These are phyloP conservation scores for Synanceia verrucosa DNA, from an alignment of 2,797 vertebrate genomes.

Conservation along the genomic window DNA sequence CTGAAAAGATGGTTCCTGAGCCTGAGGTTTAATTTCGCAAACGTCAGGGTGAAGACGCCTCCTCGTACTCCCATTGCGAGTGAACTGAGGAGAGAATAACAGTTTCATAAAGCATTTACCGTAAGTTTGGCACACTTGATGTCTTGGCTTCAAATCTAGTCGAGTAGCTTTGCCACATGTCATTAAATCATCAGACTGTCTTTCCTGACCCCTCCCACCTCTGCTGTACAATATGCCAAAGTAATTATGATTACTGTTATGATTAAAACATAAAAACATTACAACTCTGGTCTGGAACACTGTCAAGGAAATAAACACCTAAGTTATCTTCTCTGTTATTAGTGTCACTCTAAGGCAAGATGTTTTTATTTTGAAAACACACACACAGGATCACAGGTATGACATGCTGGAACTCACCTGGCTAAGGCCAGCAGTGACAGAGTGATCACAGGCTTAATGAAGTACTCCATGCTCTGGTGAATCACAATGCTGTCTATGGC, in stretches of 20 bases:
- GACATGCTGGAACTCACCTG: constrained; percentile 79
- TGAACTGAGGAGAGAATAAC: constrained; percentile 82
- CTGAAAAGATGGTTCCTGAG: constrained; percentile 93
- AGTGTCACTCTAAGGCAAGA: not conserved
- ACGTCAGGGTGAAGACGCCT: constrained; percentile 91
- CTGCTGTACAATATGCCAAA: not conserved
- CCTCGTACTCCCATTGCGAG: constrained; percentile 91
- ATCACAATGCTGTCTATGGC: constrained; percentile 92
- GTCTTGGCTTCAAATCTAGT: not conserved
- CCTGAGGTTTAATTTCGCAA: constrained; percentile 92
- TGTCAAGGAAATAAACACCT: not conserved
- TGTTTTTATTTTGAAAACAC: constrained; percentile 1
- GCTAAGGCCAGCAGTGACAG: constrained; percentile 85
- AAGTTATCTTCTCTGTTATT: no score
- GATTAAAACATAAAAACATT: not conserved
- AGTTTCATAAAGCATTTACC: not conserved
- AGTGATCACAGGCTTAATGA: constrained; percentile 83
- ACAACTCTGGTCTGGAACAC: not conserved
- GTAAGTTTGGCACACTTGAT: not conserved
- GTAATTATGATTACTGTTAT: not conserved
- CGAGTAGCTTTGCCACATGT: not conserved
- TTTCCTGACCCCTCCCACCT: not conserved
- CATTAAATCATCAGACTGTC: not conserved
- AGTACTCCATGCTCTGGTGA: constrained; percentile 91
- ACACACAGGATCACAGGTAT: not conserved